phyloP scores from a whole-genome alignment of 2,113 vertebrate genomes.

The Tragelaphus imberbis region DNA sequence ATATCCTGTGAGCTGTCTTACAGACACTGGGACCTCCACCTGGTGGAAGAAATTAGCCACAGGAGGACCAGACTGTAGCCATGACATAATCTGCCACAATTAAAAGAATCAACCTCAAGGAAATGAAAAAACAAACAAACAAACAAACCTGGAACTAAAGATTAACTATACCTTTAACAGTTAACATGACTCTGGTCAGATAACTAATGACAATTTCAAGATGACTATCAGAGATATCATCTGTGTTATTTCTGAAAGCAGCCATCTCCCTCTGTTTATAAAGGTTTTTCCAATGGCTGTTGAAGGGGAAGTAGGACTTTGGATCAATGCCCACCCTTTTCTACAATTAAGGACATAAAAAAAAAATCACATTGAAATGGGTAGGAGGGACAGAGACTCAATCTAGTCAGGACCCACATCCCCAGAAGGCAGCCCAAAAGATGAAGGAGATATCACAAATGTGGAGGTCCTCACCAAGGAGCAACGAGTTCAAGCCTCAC shows the following conservation, averaged over 20 bases:
- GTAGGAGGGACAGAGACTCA: background rate
- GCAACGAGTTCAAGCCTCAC: background rate
- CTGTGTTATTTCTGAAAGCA: background rate
- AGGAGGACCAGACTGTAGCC: background rate
- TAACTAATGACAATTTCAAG: background rate
- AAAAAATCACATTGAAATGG: background rate
- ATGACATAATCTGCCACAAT: background rate
- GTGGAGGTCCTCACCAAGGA: background rate
- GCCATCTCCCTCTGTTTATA: background rate
- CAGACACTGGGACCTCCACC: background rate
- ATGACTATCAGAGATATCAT: background rate
- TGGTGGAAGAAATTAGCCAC: background rate
- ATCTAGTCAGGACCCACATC: background rate
- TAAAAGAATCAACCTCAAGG: background rate
- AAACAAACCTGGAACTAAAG: background rate
- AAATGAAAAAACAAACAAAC: fast-evolving
- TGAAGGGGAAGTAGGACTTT: background rate
- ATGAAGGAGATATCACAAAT: background rate
- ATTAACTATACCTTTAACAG: background rate
- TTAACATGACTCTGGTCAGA: background rate
- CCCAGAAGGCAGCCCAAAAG: background rate
- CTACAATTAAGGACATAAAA: background rate
- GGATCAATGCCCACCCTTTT: background rate
- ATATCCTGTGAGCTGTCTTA: background rate
- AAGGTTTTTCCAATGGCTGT: background rate